phyloP scores from a whole-genome alignment of 2,113 vertebrate species.

The Hippocampus comes region DNA sequence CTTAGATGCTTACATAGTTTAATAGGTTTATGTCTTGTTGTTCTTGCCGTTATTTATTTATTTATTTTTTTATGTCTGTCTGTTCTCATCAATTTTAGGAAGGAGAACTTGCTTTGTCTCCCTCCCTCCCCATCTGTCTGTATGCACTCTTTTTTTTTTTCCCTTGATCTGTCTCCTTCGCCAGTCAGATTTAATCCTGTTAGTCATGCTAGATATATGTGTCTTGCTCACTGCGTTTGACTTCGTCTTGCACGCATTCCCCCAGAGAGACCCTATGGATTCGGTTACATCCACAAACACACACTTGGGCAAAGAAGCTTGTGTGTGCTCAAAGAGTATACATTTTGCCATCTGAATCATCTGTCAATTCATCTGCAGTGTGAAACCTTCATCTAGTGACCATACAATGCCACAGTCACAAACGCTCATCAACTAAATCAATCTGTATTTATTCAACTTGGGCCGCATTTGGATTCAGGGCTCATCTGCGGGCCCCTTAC shows the following conservation, averaged over 20 bases:
- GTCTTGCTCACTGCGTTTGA: conserved; percentile 55
- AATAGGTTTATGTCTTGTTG: background rate
- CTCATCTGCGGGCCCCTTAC: conserved; percentile 47
- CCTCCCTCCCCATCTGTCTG: conserved; percentile 15
- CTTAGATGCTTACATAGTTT: background rate
- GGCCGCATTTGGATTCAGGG: conserved; percentile 47
- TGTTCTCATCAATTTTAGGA: conserved; percentile 33
- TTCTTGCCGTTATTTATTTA: background rate
- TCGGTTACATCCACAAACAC: conserved; percentile 22
- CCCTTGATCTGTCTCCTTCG: conserved; percentile 53
- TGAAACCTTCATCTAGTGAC: background rate
- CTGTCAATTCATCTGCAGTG: background rate
- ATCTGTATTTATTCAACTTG: conserved; percentile 12
- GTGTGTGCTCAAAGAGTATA: background rate
- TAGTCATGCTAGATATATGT: conserved; percentile 67
- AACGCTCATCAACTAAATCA: background rate
- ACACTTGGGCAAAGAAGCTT: background rate
- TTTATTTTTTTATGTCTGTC: background rate
- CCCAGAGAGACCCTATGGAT: conserved; percentile 58
- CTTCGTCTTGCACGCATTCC: conserved; percentile 53
- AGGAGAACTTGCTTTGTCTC: conserved; percentile 47
- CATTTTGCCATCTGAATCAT: background rate
- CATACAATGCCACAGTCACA: background rate
- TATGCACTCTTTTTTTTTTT: background rate
- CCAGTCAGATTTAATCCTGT: conserved; percentile 70